These are phyloP conservation scores for Plotosus lineatus DNA, from an alignment of 2,113 vertebrate species.

Conservation along the genomic window DNA sequence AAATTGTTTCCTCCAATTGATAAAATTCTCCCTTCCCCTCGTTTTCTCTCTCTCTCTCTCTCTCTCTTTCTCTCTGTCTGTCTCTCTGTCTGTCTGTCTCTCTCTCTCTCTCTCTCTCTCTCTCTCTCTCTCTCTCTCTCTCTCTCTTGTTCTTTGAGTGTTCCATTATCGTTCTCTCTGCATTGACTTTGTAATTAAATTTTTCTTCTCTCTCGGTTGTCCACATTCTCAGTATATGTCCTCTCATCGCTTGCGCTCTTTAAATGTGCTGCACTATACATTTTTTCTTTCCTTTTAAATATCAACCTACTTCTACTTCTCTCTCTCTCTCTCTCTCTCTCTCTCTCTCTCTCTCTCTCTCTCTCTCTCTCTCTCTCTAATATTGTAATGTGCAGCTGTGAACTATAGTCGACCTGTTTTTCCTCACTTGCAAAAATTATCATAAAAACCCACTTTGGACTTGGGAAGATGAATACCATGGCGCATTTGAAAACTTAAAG, in stretches of 20 bases:
- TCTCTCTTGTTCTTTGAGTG: background rate
- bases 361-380: background rate
- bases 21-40: background rate
- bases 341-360: conserved; percentile 16
- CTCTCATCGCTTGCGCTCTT: background rate
- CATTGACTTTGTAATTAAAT: background rate
- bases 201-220: background rate
- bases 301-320: background rate
- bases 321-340: conserved; percentile 1
- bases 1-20: background rate
- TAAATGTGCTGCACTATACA: background rate
- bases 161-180: background rate
- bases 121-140: background rate
- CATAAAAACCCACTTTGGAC: conserved; percentile 37
- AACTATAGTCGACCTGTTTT: conserved; percentile 21
- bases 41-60: background rate
- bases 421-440: background rate
- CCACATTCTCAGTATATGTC: background rate
- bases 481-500: background rate
- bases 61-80: conserved; percentile 14
- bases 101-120: background rate
- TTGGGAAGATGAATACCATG: conserved; percentile 3
- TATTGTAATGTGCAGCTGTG: conserved; percentile 31
- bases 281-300: background rate
- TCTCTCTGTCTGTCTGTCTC: too few relatives aligned